Conservation (phyloP, 2,888 invertebrate genomes). For the Ryuthela nishihirai region DNA sequence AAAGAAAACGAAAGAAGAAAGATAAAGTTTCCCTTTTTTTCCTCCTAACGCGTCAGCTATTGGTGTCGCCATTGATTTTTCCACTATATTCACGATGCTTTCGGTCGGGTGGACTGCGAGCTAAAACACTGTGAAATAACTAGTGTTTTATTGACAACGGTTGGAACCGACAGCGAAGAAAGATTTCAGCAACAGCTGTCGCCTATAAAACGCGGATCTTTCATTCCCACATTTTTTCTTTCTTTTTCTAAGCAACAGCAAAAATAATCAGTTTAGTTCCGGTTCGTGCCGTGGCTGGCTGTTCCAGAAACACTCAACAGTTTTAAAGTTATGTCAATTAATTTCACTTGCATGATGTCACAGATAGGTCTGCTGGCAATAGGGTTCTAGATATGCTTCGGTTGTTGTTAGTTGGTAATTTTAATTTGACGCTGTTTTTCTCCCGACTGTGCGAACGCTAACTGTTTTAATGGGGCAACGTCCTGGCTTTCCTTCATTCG, state of each 20-base stretch:
- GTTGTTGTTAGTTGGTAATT: conserved; percentile 36
- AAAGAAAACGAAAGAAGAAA: conserved; percentile 10
- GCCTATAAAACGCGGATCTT: conserved; percentile 33
- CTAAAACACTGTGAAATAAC: conserved; percentile 30
- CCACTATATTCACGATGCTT: conserved; percentile 6
- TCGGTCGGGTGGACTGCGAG: conserved; percentile 4
- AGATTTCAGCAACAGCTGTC: conserved; percentile 34
- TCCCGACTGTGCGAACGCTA: conserved; percentile 25
- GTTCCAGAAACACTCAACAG: conserved; percentile 21
- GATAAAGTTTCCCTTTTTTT: background rate
- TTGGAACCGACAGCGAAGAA: conserved; percentile 18
- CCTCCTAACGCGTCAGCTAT: background rate
- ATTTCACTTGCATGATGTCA: conserved; percentile 34
- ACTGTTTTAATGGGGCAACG: conserved; percentile 13
- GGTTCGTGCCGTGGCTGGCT: conserved; percentile 19
- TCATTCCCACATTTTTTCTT: conserved; percentile 13
- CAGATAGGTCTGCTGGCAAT: conserved; percentile 24
- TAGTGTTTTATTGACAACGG: conserved; percentile 34
- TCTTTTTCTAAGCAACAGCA: no score
- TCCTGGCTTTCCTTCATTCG: conserved; percentile 12
- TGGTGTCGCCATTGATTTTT: conserved; percentile 7
- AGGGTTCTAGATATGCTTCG: conserved; percentile 23
- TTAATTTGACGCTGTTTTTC: conserved; percentile 34
- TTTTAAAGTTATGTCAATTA: conserved; percentile 39
- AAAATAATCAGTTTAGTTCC: conserved; percentile 38